phyloP scores from a whole-genome alignment of 2,888 invertebrate species.

The Rutpela maculata region DNA sequence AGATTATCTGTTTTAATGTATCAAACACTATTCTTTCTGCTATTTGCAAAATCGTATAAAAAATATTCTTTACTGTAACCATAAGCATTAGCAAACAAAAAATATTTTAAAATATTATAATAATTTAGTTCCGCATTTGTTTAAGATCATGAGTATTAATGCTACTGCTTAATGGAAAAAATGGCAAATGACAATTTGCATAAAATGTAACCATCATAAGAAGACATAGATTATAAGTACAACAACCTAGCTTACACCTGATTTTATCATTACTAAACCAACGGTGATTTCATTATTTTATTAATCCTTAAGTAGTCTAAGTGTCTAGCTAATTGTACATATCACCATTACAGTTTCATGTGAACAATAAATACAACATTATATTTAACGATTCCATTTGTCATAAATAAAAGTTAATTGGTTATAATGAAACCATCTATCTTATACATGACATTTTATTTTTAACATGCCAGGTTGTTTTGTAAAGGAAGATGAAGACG shows the following conservation, averaged over 20 bases:
- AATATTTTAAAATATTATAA: too few relatives aligned
- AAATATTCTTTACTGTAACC: too few relatives aligned
- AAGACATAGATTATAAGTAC: too few relatives aligned
- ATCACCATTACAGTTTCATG: neutral
- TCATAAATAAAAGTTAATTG: conserved; percentile 35
- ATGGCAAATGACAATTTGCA: neutral
- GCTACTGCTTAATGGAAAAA: too few relatives aligned
- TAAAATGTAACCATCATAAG: neutral
- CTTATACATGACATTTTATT: conserved; percentile 39
- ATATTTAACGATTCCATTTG: conserved; percentile 29
- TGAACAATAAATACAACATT: conserved; percentile 23
- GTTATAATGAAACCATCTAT: conserved; percentile 39
- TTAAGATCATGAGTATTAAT: too few relatives aligned
- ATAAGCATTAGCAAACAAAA: too few relatives aligned
- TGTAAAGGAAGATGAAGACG: conserved; percentile 16
- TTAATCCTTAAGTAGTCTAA: neutral
- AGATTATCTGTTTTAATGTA: too few relatives aligned
- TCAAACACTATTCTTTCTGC: too few relatives aligned
- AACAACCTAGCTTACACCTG: too few relatives aligned
- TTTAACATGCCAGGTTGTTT: conserved; percentile 29
- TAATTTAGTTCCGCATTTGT: too few relatives aligned
- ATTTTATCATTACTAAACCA: neutral
- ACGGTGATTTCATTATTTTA: neutral
- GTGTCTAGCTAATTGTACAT: neutral
- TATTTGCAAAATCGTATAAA: too few relatives aligned